phyloP scores from a whole-genome alignment of 2,797 vertebrate species.

The Sebastes steindachneri region DNA sequence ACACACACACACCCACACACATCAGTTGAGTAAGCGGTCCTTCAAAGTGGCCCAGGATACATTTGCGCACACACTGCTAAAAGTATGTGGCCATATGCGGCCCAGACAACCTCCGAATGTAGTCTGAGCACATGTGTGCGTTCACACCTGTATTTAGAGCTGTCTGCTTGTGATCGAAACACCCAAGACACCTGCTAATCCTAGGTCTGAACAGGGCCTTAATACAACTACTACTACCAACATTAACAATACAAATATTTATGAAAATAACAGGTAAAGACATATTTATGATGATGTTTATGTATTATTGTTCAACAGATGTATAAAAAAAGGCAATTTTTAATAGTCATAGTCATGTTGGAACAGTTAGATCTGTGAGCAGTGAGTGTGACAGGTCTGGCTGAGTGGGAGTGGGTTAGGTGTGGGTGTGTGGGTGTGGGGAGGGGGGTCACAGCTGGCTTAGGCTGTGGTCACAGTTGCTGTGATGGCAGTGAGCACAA shows the following conservation, averaged over 20 bases:
- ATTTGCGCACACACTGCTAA: no score
- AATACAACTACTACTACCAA: background rate
- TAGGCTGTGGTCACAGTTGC: slow-evolving; percentile 44
- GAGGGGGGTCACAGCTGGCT: slow-evolving; percentile 42
- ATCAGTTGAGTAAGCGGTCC: no score
- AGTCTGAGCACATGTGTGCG: no score
- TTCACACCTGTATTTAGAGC: no score
- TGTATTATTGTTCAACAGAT: background rate
- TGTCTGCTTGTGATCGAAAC: no score
- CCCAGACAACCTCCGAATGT: no score
- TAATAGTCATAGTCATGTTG: background rate
- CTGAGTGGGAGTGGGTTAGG: slow-evolving; percentile 34
- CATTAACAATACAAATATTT: background rate
- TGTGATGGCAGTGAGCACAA: slow-evolving; percentile 33
- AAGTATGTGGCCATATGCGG: no score
- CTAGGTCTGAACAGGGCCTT: no score
- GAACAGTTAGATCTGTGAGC: slow-evolving; percentile 15
- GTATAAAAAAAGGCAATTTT: background rate
- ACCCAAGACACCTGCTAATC: no score
- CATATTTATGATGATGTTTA: background rate
- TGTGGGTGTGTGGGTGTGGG: background rate
- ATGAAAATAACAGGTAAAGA: background rate
- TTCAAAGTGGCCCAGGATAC: no score
- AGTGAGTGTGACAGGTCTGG: slow-evolving; percentile 29
- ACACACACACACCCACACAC: no score